Evolutionary conservation across 2,888 invertebrate species (phyloP), one percentile per base, ranked within the genome.

Genomic region (Chymomyza fuscimana): DNA sequence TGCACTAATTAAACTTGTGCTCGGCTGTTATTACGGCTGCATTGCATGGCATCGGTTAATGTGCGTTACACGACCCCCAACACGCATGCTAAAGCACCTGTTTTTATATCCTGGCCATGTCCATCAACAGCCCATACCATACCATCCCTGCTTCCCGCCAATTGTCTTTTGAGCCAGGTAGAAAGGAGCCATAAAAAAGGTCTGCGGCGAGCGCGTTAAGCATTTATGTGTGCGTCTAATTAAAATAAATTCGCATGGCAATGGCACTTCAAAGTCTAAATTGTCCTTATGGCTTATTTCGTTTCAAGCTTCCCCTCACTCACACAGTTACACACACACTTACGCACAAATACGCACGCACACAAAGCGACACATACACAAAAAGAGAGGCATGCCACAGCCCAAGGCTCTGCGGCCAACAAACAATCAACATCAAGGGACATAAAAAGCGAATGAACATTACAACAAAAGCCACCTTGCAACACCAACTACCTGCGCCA

Each of bases 41-140:
- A 87, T 86, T 79, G 86, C 85, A 85, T 87, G 85, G 86, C 85
- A 87, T 80, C 83, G 87, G 87, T 87, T 86, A 85, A 85, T 87
- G 87, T 83, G 77, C 81, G 87, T 76, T 79, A 80, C 87, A 85
- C 77, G 74, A 73, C 52, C n/a, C 5, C 46, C 60, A 29, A 3
- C 22, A 15, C 6, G 51, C 63, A 63, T 63, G 73, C 46, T 54
- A 64, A 32, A 52, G 15, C 78, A 84, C 75, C 83, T 75, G 83
- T 79, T 87, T 85, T 85, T 73, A 85, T 80, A 80, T 59, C 73
- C 32, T 29, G 19, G 52, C 63, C 32, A 29, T 29, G 22, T 19
- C 29, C 32, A 46, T 46, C 40, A 46, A 50, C 59, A 32, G 32
- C 32, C 32, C 32, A 32, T 32, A 9, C 32, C 32, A 4, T 4